phyloP scores from a whole-genome alignment of 2,888 invertebrate species.

The Sericinus montela region DNA sequence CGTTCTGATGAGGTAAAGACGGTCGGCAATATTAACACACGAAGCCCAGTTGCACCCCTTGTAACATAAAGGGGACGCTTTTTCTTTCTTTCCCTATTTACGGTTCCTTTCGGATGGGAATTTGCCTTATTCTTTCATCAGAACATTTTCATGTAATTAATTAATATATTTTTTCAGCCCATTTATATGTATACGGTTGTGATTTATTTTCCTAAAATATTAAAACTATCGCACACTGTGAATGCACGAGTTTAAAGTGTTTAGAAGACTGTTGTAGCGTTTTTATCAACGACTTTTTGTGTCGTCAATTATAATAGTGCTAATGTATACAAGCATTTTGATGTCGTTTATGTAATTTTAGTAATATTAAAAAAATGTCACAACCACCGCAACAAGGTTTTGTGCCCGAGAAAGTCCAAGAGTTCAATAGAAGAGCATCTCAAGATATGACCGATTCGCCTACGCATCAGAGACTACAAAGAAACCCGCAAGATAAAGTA shows the following conservation, averaged over 20 bases:
- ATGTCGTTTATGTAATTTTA: conserved; percentile 42
- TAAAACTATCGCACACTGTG: conserved; percentile 32
- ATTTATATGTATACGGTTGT: conserved; percentile 55
- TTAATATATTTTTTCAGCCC: conserved; percentile 29
- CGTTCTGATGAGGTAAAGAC: conserved; percentile 7
- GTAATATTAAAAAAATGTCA: conserved; percentile 44
- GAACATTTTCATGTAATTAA: conserved; percentile 9
- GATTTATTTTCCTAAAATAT: conserved; percentile 54
- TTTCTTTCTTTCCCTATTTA: conserved; percentile 17
- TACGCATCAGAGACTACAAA: conserved; percentile 30
- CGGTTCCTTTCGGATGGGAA: not conserved
- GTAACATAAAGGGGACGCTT: conserved; percentile 1
- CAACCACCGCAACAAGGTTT: conserved; percentile 66
- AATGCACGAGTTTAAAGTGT: conserved; percentile 25
- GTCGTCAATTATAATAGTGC: conserved; percentile 40
- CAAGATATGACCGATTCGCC: conserved; percentile 57
- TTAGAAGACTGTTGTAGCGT: conserved; percentile 29
- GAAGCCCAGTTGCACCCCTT: not conserved
- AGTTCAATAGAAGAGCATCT: conserved; percentile 63
- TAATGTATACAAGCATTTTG: conserved; percentile 40
- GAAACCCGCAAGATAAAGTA: conserved; percentile 30
- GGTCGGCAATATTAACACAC: conserved; percentile 6
- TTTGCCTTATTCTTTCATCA: not conserved
- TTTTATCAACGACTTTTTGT: conserved; percentile 48
- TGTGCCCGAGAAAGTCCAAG: conserved; percentile 66